Percentiles rank a stretch among this genome's conserved stretches.
phyloP scores from a whole-genome alignment of 2,797 vertebrate species.

The Bradypodion ventrale region DNA sequence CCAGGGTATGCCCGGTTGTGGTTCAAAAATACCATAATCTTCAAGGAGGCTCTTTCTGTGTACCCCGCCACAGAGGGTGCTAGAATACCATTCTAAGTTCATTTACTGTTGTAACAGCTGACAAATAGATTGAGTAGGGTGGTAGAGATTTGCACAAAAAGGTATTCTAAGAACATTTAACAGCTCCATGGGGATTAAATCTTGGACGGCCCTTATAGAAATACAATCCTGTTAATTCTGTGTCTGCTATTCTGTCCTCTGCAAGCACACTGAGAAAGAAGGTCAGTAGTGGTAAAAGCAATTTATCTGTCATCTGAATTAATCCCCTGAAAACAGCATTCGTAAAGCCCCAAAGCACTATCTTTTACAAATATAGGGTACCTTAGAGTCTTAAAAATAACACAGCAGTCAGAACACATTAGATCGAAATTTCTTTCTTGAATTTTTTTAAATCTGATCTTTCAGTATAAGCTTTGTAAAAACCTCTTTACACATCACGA shows the following conservation, averaged over 20 bases:
- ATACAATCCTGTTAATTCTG: not conserved
- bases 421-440: constrained; percentile 1
- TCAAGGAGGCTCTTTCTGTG: too few relatives aligned
- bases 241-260: not conserved
- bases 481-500: constrained; percentile 18
- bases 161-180: not conserved
- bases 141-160: not conserved
- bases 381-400: constrained; percentile 1
- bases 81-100: too few relatives aligned
- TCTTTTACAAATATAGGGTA: not conserved
- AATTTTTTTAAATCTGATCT: not conserved
- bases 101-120: not conserved
- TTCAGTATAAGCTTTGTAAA: not conserved
- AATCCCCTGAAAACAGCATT: not conserved
- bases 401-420: not conserved
- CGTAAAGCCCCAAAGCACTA: not conserved
- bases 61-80: too few relatives aligned
- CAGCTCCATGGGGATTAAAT: not conserved
- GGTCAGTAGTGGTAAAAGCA: not conserved
- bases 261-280: not conserved
- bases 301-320: not conserved
- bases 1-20: too few relatives aligned
- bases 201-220: not conserved
- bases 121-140: not conserved
- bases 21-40: too few relatives aligned